Evolutionary conservation across 2,113 vertebrate species (phyloP), one percentile per base, ranked within the genome.

Genomic region (Mesitornis unicolor): DNA sequence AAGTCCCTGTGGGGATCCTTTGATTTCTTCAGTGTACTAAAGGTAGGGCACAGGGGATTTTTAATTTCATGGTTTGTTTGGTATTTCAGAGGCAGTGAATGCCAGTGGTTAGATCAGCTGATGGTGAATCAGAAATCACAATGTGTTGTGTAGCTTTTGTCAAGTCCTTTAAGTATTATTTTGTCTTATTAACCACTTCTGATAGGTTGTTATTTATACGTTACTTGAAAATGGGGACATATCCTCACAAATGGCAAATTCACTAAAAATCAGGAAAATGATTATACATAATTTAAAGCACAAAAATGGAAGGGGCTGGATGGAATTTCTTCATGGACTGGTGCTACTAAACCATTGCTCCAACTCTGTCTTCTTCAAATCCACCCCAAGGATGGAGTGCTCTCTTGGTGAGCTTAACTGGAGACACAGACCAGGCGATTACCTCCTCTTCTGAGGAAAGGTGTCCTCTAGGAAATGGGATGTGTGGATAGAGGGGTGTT

Each of bases 11-110:
- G 5, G 15, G 45, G n/a, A 75, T 93, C 25, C 82, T 96, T 93
- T 94, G 94, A 90, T 96, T 93, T 95, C 53, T 90, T 76, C 47
- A 57, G 18, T 42, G n/a, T 70, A 35, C 53, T 83, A 69, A 83
- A 95, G 88, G 85, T 73, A 88, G 45, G 28, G 67, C 36, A 83
- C 40, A 68, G 36, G 75, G 57, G 74, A 65, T 68, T 95, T 95
- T 90, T 83, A 90, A 90, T 96, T 90, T 93, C 22, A 50, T 90
- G 59, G 53, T 48, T 93, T 94, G 51, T 87, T 89, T 94, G 43
- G 42, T 85, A 48, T 85, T 94, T 90, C 21, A 73, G 82, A 93
- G n/a, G 61, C 51, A 83, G 31, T 65, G 82, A 91, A 73, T 45
- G 14, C 1, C 24, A 70, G 31, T 35, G 48, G 48, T 83, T 79